These are phyloP conservation scores for Drosophila formosana DNA, from an alignment of 2,888 invertebrate genomes.

Conservation along the genomic window DNA sequence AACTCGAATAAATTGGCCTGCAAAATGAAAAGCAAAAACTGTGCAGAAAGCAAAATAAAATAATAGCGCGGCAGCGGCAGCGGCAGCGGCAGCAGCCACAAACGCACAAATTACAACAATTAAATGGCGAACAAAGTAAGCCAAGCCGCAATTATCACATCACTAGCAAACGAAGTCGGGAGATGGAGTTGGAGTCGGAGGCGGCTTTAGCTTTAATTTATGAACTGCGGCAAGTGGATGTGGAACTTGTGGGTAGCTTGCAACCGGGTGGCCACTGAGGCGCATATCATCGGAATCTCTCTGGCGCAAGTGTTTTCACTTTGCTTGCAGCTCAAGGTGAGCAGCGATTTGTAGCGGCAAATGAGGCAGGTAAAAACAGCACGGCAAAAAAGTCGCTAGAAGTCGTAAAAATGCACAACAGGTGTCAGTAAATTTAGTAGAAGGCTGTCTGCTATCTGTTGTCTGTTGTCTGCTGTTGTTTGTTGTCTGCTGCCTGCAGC, in stretches of 20 bases:
- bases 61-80: constrained; percentile 35
- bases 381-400: constrained; percentile 23
- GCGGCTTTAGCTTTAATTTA: constrained; percentile 70
- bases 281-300: constrained; percentile 50
- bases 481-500: neutral
- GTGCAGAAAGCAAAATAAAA: constrained; percentile 23
- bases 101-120: constrained; percentile 80
- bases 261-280: constrained; percentile 58
- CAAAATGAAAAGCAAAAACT: constrained; percentile 74
- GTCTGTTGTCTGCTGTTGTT: neutral
- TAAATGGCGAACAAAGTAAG: constrained; percentile 79
- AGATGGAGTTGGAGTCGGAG: constrained; percentile 23
- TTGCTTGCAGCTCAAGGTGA: constrained; percentile 53
- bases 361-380: constrained; percentile 53
- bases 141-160: constrained; percentile 79
- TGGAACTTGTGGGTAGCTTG: constrained; percentile 21
- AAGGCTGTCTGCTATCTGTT: neutral
- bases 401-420: constrained; percentile 41
- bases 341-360: constrained; percentile 63
- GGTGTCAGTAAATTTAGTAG: constrained; percentile 53
- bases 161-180: constrained; percentile 53
- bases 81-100: constrained; percentile 19
- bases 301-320: constrained; percentile 43
- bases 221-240: constrained; percentile 68
- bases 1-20: constrained; percentile 67